A percentile compares a stretch with the other conserved stretches of the same genome.
phyloP scores from a whole-genome alignment of 2,797 vertebrate genomes.

The Ataeniobius toweri region DNA sequence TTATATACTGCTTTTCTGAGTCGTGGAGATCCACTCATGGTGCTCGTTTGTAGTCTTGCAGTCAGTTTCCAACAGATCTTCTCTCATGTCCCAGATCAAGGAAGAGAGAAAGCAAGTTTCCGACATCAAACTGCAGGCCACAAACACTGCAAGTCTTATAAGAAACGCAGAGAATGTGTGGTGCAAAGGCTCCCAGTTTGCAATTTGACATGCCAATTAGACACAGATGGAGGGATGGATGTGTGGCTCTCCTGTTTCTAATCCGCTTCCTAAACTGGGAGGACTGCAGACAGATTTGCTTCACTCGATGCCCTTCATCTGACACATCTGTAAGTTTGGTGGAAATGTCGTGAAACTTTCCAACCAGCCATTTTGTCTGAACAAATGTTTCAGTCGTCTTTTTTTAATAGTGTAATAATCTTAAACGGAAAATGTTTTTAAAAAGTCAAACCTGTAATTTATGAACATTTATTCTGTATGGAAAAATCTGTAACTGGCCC shows the following conservation, averaged over 20 bases:
- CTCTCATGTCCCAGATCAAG: slow-evolving; percentile 41
- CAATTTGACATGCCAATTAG: slow-evolving; percentile 78
- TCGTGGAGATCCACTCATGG: slow-evolving; percentile 26
- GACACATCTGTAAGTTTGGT: slow-evolving; percentile 44
- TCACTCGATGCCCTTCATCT: slow-evolving; percentile 66
- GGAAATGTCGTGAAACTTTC: background rate
- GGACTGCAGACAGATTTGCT: slow-evolving; percentile 63
- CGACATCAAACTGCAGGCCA: slow-evolving; percentile 48
- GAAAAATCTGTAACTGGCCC: too few relatives aligned
- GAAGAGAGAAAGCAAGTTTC: slow-evolving; percentile 43
- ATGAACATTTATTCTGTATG: background rate
- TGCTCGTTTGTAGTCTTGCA: slow-evolving; percentile 41
- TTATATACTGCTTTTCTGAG: slow-evolving; percentile 44
- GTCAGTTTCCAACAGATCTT: slow-evolving; percentile 37
- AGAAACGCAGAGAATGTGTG: slow-evolving; percentile 28
- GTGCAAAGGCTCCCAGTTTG: slow-evolving; percentile 45
- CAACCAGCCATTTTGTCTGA: background rate
- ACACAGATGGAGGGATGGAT: slow-evolving; percentile 52
- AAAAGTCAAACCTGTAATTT: background rate
- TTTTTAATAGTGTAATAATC: background rate
- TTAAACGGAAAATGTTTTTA: background rate
- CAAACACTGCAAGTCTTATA: slow-evolving; percentile 40
- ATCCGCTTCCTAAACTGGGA: slow-evolving; percentile 70
- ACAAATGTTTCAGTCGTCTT: background rate
- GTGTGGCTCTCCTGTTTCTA: slow-evolving; percentile 55